Evolutionary conservation across 2,113 vertebrate genomes (phyloP), one percentile per base, ranked within the genome.

Genomic region (Tricholaema leucomelas): DNA sequence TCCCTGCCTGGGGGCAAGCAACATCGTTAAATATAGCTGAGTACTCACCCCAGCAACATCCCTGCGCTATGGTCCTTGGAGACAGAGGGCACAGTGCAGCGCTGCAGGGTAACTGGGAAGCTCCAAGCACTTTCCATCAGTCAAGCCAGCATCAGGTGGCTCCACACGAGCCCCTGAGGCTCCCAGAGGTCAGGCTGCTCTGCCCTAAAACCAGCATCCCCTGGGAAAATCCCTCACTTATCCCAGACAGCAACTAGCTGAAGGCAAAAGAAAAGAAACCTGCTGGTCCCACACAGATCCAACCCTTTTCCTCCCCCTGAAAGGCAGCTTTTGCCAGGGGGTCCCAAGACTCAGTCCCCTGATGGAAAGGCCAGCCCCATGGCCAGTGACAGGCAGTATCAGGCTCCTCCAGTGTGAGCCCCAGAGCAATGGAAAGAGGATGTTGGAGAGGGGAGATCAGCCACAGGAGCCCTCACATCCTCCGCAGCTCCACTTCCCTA

Each of bases 361-460:
- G 0, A 1, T 5, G 73, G 28, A 24, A 71, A 46, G 13, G 50
- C n/a, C 17, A 6, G 25, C 14, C n/a, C 25, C 42, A 27, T 0
- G 0, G 18, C 11, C 1, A 2, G 35, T 50, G 42, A 33, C 67
- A 27, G 27, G 24, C 88, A 46, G 81, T 1, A 1, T 52, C 4
- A 1, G 52, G 31, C n/a, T 70, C 35, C 48, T 13, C 16, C 1
- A 0, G 12, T 1, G 1, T 1, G 31, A 66, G 27, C 55, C 20
- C 30, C 4, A 0, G 33, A 70, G 24, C 55, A 16, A n/a, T 4
- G 0, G 20, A 9, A 52, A 58, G 42, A 11, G 15, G 27, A 27
- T 33, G 28, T 5, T 0, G 2, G 31, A 36, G 42, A 42, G 15
- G 24, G 36, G 23, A 56, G 44, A 54, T 2, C 1, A 2, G 9